Base-by-base conservation (phyloP, 2,888 invertebrate genomes). In the Erannis defoliaria region DNA sequence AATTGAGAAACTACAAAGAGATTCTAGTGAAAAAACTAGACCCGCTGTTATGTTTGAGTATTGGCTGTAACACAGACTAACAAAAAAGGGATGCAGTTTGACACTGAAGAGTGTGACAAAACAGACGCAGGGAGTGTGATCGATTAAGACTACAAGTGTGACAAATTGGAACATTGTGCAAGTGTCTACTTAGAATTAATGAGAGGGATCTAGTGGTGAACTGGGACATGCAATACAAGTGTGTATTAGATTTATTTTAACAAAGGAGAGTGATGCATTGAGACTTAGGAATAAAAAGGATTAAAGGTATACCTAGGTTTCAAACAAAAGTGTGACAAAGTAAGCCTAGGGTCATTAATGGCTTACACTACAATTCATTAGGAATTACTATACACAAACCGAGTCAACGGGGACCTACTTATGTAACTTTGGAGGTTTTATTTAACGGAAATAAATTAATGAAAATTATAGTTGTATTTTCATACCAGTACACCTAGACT, bases 231-330 rank as follows among this genome's bases (percentile, higher is more conserved):
- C n/a, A n/a, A n/a, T 42, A 42, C n/a, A 42, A 19, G 19, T 12
- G 6, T 42, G n/a, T 16, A 16, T 45, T 46, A 46, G 31, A 19
- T 46, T 31, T 26, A 26, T 26, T 26, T 26, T 31, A 46, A 46
- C 6, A 46, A 46, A 31, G 46, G 46, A 46, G 46, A 46, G 46
- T 46, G 46, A 31, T 10, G 33, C 8, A 45, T 26, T 23, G 12
- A 46, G 46, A 46, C 46, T 46, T 46, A 8, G 23, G 23, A 40
- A 21, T 21, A 12, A 19, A 21, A 38, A 18, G 12, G 19, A 19
- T 2, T n/a, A 5, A 43, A 43, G 23, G 0, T 23, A 26, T 26
- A 23, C 18, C 1, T 45, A 26, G 16, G 43, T n/a, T 26, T 45
- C 26, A 26, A 43, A 21, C 21, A 6, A 1, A 9, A 1, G 10